A percentile compares a stretch with the other conserved stretches of the same genome.
Conservation (phyloP, 2,888 invertebrate genomes). For the Cryptophagus acutangulus region DNA sequence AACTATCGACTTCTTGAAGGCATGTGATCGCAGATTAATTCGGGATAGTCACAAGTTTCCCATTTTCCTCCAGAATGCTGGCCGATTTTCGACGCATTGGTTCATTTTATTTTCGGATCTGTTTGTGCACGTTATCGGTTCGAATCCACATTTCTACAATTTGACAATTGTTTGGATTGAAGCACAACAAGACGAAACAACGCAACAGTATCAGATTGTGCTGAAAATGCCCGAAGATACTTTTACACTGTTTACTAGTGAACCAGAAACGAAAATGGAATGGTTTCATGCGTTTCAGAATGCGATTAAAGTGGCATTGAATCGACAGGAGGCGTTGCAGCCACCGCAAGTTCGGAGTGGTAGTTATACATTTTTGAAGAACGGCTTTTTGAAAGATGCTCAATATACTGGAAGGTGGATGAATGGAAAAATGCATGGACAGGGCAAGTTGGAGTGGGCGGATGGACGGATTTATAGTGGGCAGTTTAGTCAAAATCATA, state of each 20-base stretch:
- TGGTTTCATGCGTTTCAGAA: constrained; percentile 75
- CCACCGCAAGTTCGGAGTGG: constrained; percentile 70
- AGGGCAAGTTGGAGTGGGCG: constrained; percentile 75
- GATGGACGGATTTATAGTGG: constrained; percentile 79
- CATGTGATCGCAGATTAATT: constrained; percentile 67
- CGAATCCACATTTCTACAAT: constrained; percentile 61
- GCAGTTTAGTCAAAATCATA: constrained; percentile 68
- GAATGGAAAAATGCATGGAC: constrained; percentile 77
- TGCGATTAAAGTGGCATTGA: constrained; percentile 65
- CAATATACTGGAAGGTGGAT: constrained; percentile 78
- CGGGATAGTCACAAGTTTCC: constrained; percentile 71
- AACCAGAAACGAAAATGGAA: constrained; percentile 68
- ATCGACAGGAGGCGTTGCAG: constrained; percentile 57
- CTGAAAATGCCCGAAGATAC: constrained; percentile 76
- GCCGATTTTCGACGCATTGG: constrained; percentile 72
- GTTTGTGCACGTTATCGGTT: constrained; percentile 69
- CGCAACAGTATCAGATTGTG: constrained; percentile 59
- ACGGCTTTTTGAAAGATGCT: constrained; percentile 67
- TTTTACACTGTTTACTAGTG: constrained; percentile 61
- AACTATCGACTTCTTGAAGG: constrained; percentile 56
- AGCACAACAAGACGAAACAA: constrained; percentile 60
- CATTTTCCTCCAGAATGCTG: constrained; percentile 63
- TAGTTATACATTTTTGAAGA: constrained; percentile 70
- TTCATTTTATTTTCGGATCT: constrained; percentile 79
- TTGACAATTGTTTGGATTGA: constrained; percentile 78